Conservation (phyloP, 2,113 vertebrate genomes). For the Pedetes capensis region DNA sequence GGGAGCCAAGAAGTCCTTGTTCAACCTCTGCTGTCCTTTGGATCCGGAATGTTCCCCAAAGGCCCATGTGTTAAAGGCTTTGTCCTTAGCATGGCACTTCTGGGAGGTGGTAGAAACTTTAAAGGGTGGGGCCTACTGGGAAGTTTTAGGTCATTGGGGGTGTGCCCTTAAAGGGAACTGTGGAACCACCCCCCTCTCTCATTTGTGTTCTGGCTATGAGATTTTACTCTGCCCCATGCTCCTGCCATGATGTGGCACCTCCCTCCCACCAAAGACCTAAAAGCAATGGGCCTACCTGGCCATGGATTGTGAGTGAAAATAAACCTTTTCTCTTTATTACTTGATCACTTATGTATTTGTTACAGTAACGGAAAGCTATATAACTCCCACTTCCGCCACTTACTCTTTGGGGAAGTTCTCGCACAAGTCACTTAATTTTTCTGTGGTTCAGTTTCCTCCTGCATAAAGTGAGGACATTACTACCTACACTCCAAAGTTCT, state of each 20-base stretch:
- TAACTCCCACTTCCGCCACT: neutral
- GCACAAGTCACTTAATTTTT: neutral
- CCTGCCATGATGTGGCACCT: neutral
- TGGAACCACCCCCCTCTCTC: neutral
- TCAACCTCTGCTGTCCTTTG: neutral
- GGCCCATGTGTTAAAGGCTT: neutral
- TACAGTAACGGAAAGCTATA: neutral
- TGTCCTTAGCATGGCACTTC: neutral
- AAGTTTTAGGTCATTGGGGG: neutral
- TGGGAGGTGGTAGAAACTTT: too few relatives aligned
- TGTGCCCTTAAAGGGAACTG: neutral
- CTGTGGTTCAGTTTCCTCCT: neutral
- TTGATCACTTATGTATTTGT: neutral
- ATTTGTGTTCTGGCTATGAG: too few relatives aligned
- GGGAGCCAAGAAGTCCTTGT: neutral
- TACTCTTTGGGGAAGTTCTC: neutral
- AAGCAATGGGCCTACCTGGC: neutral
- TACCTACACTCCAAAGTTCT: neutral
- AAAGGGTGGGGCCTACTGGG: neutral
- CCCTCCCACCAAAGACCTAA: neutral
- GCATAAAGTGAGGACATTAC: neutral
- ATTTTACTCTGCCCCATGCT: too few relatives aligned
- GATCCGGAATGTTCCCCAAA: neutral
- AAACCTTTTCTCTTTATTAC: neutral
- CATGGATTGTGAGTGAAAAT: too few relatives aligned